Base-by-base conservation (phyloP, 2,113 vertebrate species). In the Rhinolophus sinicus region DNA sequence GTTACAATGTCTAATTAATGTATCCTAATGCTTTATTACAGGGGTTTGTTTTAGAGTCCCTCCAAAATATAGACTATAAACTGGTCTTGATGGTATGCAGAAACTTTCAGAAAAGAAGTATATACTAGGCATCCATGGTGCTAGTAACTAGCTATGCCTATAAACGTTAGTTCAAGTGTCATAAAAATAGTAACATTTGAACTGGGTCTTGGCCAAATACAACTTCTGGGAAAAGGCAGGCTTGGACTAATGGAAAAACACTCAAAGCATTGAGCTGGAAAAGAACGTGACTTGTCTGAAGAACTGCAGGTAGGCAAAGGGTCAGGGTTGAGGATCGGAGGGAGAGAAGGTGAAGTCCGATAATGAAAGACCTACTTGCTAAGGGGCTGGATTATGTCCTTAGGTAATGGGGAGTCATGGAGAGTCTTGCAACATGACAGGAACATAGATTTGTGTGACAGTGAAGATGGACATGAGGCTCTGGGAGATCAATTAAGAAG, bases 1-100 rank as follows among this genome's bases (percentile, higher is more conserved):
- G 64, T 94, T 86, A 62, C 10, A 92, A 54, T 85, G 69, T 64
- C 5, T 93, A 89, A 96, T 97, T 93, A 93, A 62, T 90, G 5
- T 78, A 91, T 62, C 77, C 62, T 72, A 80, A 75, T 87, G 9
- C 47, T 94, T 96, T 77, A 22, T 77, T 56, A 14, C 33, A 47
- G 22, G 30, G 10, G 24, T 75, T 97, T 94, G 58, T 87, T 94
- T 92, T 86, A 64, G n/a, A 94, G 26, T n/a, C 21, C 56, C 58
- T n/a, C 65, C 93, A 28, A 11, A 83, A 35, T 78, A 40, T 75
- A 52, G 76, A 94, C 24, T 81, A 70, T 3, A 52, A 16, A 22
- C 8, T 72, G 21, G 24, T 82, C 13, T 67, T 62, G 72, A 33
- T 82, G 64, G 10, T 40, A 8, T 87, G 44, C 18, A 58, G 13